phyloP scores from a whole-genome alignment of 1,140 invertebrate genomes.

The Uloborus diversus region DNA sequence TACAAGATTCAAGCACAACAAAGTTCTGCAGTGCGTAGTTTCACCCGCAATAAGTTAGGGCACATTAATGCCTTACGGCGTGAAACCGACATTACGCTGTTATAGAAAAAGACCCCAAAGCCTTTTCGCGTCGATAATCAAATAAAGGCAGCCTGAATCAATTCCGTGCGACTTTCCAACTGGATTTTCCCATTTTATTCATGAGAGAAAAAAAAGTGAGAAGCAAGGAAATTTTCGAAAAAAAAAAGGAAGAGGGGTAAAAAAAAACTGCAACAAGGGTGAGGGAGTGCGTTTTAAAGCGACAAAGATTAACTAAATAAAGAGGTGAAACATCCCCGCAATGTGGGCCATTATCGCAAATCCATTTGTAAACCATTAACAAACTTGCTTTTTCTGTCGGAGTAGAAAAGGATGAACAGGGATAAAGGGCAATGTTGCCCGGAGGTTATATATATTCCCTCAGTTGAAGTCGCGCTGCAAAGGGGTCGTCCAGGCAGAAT shows the following conservation, averaged over 20 bases:
- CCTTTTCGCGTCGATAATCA: constrained; percentile 42
- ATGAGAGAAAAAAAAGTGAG: neutral
- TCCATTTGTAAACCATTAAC: constrained; percentile 50
- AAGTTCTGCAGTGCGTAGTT: no score
- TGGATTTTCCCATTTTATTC: neutral
- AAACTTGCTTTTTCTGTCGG: constrained; percentile 33
- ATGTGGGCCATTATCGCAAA: constrained; percentile 24
- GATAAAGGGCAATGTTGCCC: neutral
- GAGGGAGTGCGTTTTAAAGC: constrained; percentile 15
- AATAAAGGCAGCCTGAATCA: neutral
- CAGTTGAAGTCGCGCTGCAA: constrained; percentile 6
- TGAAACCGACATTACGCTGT: neutral
- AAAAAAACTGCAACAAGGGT: neutral
- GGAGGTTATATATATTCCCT: neutral
- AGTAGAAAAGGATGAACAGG: constrained; percentile 20
- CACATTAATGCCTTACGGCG: no score
- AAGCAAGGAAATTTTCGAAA: neutral
- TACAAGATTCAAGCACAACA: no score
- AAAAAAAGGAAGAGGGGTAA: no score
- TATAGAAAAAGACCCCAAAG: neutral
- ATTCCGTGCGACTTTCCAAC: no score
- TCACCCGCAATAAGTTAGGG: no score
- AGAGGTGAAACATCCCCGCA: neutral
- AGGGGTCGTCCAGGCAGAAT: constrained; percentile 3
- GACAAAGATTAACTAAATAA: constrained; percentile 53